Conservation (phyloP, 2,888 invertebrate genomes). For the Sinodicranocentrus sp. region DNA sequence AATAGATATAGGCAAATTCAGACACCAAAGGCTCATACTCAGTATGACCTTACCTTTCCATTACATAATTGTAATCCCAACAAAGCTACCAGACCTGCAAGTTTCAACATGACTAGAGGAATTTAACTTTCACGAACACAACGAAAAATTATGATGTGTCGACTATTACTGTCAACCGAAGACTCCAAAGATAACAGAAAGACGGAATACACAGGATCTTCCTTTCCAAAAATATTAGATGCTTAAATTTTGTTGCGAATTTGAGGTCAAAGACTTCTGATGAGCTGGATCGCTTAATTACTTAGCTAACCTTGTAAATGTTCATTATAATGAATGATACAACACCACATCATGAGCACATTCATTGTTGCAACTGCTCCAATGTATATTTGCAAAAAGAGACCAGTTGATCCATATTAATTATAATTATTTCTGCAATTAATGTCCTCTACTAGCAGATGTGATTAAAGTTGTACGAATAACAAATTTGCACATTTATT, state of each 20-base stretch:
- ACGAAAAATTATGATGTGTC: not conserved
- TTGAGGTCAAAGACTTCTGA: constrained; percentile 43
- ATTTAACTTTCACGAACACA: not conserved
- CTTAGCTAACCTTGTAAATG: constrained; percentile 41
- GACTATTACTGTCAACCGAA: not conserved
- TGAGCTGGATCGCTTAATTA: constrained; percentile 29
- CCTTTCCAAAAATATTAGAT: constrained; percentile 21
- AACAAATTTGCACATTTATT: not conserved
- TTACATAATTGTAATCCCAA: constrained; percentile 11
- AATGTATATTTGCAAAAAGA: not conserved
- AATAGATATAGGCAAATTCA: not conserved
- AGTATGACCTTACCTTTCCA: constrained; percentile 23
- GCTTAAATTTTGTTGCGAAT: constrained; percentile 3
- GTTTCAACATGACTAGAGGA: constrained; percentile 35
- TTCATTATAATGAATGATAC: not conserved
- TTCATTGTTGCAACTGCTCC: too few species aligned
- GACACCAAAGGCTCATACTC: not conserved
- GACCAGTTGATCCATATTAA: constrained; percentile 11
- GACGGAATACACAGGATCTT: not conserved
- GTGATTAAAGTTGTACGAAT: not conserved
- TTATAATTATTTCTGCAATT: not conserved
- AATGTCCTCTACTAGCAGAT: too few species aligned
- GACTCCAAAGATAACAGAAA: not conserved
- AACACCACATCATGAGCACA: not conserved
- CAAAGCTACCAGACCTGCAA: constrained; percentile 13